These are phyloP conservation scores for Gouania willdenowi DNA, from an alignment of 2,797 vertebrate genomes.

Conservation along the genomic window DNA sequence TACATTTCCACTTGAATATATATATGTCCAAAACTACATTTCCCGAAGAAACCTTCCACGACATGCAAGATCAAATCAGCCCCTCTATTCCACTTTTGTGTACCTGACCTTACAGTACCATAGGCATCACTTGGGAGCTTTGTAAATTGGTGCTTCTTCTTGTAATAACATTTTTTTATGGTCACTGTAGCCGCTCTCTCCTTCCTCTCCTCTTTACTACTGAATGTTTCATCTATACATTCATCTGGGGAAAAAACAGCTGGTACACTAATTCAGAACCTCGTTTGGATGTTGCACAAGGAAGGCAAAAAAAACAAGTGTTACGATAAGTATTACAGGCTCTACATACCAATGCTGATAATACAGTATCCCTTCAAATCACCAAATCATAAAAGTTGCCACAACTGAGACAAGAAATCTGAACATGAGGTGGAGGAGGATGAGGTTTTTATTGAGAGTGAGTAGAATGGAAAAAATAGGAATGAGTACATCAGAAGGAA, in stretches of 20 bases:
- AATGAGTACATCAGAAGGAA: too few species aligned
- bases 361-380: slow-evolving; percentile 30
- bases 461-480: too few species aligned
- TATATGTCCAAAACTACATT: slow-evolving; percentile 44
- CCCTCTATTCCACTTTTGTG: slow-evolving; percentile 11
- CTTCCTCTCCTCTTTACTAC: not conserved
- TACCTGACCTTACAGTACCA: slow-evolving; percentile 38
- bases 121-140: slow-evolving; percentile 38
- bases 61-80: slow-evolving; percentile 44
- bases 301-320: slow-evolving; percentile 24
- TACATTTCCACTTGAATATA: slow-evolving; percentile 69
- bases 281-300: slow-evolving; percentile 34
- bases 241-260: slow-evolving; percentile 45
- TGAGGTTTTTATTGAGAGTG: too few species aligned
- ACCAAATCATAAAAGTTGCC: slow-evolving; percentile 20
- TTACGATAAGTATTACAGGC: slow-evolving; percentile 31
- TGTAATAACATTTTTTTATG: slow-evolving; percentile 9
- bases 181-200: slow-evolving; percentile 5
- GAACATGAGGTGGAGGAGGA: too few species aligned
- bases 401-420: too few species aligned
- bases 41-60: slow-evolving; percentile 49
- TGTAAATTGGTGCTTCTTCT: slow-evolving; percentile 50
- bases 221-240: slow-evolving; percentile 34
- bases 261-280: slow-evolving; percentile 58
- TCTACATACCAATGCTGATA: slow-evolving; percentile 26